Conservation (phyloP, 2,797 vertebrate genomes). For the Chelidonichthys spinosus region DNA sequence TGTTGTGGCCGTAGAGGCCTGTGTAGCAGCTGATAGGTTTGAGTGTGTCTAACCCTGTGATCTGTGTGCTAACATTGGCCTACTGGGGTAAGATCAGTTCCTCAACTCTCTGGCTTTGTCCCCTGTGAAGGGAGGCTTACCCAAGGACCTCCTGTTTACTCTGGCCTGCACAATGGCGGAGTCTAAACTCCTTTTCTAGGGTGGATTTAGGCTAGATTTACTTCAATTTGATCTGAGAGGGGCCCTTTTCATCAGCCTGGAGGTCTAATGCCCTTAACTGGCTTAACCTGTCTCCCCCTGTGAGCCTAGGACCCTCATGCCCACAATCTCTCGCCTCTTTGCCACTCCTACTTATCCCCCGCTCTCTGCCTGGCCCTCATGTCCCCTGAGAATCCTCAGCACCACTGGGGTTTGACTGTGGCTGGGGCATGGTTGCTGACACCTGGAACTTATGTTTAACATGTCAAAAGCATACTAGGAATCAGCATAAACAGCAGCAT, state of each 20-base stretch:
- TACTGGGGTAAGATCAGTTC: constrained; percentile 81
- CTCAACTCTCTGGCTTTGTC: constrained; percentile 77
- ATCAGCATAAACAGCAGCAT: constrained; percentile 61
- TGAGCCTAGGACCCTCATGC: constrained; percentile 77
- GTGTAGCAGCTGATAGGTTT: constrained; percentile 81
- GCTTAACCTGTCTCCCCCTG: constrained; percentile 87
- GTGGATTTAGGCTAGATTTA: constrained; percentile 90
- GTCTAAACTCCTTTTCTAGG: constrained; percentile 88
- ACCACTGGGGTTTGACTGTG: constrained; percentile 65
- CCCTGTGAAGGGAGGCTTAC: constrained; percentile 81
- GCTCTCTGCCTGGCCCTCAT: constrained; percentile 52
- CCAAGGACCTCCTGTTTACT: constrained; percentile 87
- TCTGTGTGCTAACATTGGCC: constrained; percentile 83
- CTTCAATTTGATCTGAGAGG: constrained; percentile 88
- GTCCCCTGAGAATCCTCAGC: constrained; percentile 70
- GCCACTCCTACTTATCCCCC: constrained; percentile 66
- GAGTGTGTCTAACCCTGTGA: constrained; percentile 83
- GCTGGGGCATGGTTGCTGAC: constrained; percentile 66
- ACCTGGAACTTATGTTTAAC: constrained; percentile 66
- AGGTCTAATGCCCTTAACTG: constrained; percentile 92
- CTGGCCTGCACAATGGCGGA: constrained; percentile 85
- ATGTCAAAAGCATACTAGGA: constrained; percentile 62
- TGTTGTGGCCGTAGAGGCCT: constrained; percentile 73
- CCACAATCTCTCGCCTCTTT: constrained; percentile 77
- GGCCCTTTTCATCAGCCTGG: constrained; percentile 90